Evolutionary conservation across 2,888 invertebrate species (phyloP).

Genomic region (Heteromurus nitidus): DNA sequence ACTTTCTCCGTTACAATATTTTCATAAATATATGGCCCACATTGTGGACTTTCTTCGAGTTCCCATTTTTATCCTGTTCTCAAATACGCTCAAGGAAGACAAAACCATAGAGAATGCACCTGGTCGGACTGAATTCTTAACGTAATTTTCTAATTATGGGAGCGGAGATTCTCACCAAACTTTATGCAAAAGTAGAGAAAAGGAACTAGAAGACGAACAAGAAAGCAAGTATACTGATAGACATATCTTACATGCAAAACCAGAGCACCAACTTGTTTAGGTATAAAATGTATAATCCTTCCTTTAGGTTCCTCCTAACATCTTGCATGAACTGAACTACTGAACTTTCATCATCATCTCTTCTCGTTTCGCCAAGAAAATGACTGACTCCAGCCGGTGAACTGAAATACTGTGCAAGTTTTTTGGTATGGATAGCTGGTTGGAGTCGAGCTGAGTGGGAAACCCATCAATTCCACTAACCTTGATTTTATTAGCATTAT

Average conservation of each 20-base stretch:
- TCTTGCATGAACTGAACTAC: slow-evolving; percentile 16
- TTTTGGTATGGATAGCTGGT: too few relatives aligned
- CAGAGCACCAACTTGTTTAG: too few relatives aligned
- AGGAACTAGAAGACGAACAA: too few relatives aligned
- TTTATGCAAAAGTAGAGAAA: too few relatives aligned
- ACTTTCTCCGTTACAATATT: too few relatives aligned
- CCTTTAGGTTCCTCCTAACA: neutral
- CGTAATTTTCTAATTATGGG: slow-evolving; percentile 55
- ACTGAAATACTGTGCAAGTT: too few relatives aligned
- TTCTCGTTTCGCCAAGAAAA: slow-evolving; percentile 36
- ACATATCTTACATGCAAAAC: too few relatives aligned
- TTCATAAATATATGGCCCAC: neutral
- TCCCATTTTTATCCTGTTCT: slow-evolving; percentile 13
- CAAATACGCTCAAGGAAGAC: neutral
- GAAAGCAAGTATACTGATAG: too few relatives aligned
- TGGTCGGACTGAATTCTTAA: slow-evolving; percentile 39
- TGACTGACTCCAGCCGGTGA: too few relatives aligned
- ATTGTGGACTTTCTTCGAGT: too few relatives aligned
- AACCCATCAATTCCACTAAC: slow-evolving; percentile 60
- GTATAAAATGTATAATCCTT: too few relatives aligned
- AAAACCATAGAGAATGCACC: neutral
- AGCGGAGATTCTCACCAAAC: slow-evolving; percentile 28
- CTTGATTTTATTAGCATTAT: slow-evolving; percentile 63
- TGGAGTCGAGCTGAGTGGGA: neutral
- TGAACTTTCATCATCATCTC: slow-evolving; percentile 28